Evolutionary conservation across 37 sponge, comb jelly and placozoan genomes (phyloP).

Genomic region (Petrosia ficiformis): DNA sequence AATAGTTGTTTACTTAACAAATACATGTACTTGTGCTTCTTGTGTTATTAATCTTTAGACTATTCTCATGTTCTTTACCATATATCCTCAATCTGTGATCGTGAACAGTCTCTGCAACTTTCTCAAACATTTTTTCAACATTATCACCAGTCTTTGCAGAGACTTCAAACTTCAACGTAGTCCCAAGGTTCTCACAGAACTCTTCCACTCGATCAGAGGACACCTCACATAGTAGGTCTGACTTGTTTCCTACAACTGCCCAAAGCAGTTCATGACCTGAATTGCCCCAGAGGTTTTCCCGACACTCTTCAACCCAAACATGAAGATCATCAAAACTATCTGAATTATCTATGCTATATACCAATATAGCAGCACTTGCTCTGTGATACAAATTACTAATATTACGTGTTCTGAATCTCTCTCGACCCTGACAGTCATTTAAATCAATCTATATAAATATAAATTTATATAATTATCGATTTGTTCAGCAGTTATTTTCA

Average conservation of each 20-base stretch:
- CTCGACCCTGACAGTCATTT: not conserved
- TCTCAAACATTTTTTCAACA: not conserved
- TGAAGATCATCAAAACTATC: not conserved
- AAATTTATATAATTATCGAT: too few relatives aligned
- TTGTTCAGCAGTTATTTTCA: too few relatives aligned
- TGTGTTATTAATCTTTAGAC: too few relatives aligned
- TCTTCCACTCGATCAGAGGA: not conserved
- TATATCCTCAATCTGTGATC: not conserved
- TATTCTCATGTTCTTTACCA: too few relatives aligned
- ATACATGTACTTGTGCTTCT: too few relatives aligned
- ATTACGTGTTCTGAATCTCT: not conserved
- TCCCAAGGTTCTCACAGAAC: not conserved
- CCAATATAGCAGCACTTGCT: not conserved
- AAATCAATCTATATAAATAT: not conserved
- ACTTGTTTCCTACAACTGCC: not conserved
- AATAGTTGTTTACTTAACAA: too few relatives aligned
- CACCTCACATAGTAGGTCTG: not conserved
- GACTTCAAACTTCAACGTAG: not conserved
- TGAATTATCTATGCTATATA: not conserved
- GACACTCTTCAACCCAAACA: not conserved
- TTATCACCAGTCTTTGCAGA: not conserved
- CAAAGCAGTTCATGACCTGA: not conserved
- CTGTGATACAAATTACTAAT: not conserved
- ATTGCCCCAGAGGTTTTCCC: not conserved
- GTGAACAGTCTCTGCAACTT: not conserved